Evolutionary conservation across 2,797 vertebrate species (phyloP).

Genomic region (Rhinichthys osculus): DNA sequence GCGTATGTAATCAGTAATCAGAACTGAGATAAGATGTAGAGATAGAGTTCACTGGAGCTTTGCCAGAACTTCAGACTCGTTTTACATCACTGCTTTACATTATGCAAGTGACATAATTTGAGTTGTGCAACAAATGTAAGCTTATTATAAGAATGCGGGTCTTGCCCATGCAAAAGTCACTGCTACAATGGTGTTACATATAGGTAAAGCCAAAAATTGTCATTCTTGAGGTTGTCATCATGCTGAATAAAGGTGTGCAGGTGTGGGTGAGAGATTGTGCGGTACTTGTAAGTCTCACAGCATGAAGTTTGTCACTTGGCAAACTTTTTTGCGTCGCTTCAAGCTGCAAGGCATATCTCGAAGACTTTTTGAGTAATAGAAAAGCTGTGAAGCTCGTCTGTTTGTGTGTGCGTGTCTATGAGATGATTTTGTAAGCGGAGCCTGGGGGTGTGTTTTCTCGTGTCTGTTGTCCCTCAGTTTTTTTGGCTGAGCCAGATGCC

Average conservation of each 20-base stretch:
- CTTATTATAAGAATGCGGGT: background rate
- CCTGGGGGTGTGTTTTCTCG: constrained; percentile 18
- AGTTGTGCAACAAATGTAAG: constrained; percentile 11
- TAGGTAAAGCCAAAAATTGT: background rate
- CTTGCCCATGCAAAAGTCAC: background rate
- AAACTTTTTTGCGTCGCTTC: background rate
- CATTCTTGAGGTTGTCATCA: background rate
- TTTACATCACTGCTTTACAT: constrained; percentile 24
- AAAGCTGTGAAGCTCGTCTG: background rate
- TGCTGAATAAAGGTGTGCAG: background rate
- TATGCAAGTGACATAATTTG: constrained; percentile 2
- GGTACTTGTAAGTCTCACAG: constrained; percentile 6
- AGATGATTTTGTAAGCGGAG: background rate
- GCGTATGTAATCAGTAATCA: constrained; percentile 27
- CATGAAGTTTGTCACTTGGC: background rate
- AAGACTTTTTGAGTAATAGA: constrained; percentile 8
- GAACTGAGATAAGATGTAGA: constrained; percentile 18
- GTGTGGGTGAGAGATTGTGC: constrained; percentile 5
- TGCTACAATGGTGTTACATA: background rate
- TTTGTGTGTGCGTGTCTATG: background rate
- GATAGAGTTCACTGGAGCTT: constrained; percentile 27
- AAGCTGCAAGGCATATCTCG: background rate
- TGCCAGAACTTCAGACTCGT: constrained; percentile 4
- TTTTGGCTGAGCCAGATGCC: constrained; percentile 38
- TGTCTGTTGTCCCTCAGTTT: constrained; percentile 34